A percentile compares a stretch with the other conserved stretches of the same genome.
Evolutionary conservation across 2,113 vertebrate species (phyloP).

Genomic region (Symphodus melops): DNA sequence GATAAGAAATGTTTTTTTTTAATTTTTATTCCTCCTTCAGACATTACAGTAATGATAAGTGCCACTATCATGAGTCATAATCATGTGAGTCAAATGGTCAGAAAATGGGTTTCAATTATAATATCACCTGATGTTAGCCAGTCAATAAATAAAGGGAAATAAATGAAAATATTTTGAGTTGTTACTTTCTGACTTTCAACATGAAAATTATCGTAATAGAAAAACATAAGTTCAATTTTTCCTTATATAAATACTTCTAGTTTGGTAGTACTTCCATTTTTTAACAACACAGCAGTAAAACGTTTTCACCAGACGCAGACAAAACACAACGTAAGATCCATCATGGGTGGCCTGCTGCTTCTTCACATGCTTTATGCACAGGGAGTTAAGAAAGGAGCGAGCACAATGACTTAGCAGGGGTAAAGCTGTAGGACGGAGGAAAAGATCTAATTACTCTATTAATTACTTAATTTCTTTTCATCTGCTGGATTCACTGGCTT

Average conservation of each 20-base stretch:
- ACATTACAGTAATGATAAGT: too few species aligned
- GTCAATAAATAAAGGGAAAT: too few species aligned
- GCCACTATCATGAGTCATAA: too few species aligned
- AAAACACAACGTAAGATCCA: slow-evolving; percentile 23
- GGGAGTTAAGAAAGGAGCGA: slow-evolving; percentile 16
- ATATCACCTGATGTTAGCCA: too few species aligned
- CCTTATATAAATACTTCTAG: background rate
- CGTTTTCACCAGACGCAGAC: slow-evolving; percentile 12
- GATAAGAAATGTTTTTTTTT: too few species aligned
- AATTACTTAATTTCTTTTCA: slow-evolving; percentile 81
- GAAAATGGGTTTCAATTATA: too few species aligned
- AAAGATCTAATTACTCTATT: slow-evolving; percentile 77
- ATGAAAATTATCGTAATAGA: background rate
- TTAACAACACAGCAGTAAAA: slow-evolving; percentile 26
- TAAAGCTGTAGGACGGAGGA: slow-evolving; percentile 56
- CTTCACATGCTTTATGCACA: slow-evolving; percentile 21
- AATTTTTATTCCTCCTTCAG: too few species aligned
- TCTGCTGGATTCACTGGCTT: slow-evolving; percentile 66
- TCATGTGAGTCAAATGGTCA: too few species aligned
- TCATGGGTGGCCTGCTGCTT: slow-evolving; percentile 28
- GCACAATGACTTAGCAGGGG: slow-evolving; percentile 56
- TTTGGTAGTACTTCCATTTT: background rate
- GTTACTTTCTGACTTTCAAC: background rate
- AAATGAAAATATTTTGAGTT: too few species aligned
- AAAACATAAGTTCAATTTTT: background rate